Conservation (phyloP, 2,888 invertebrate genomes). For the Tetanocera ferruginea region DNA sequence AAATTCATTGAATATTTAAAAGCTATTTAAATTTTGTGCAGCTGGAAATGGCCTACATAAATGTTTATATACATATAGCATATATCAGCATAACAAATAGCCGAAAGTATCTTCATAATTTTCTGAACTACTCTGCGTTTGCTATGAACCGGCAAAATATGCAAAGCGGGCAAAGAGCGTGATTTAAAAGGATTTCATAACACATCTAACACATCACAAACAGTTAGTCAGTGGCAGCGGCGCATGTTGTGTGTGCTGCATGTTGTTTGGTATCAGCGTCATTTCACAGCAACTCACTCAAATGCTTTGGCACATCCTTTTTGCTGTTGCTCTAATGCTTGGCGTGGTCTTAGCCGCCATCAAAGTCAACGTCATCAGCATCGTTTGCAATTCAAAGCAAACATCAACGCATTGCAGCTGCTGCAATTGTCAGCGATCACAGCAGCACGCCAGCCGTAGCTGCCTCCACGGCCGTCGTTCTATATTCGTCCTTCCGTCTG, state of each 20-base stretch:
- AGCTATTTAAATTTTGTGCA: no score
- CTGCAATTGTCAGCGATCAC: slow-evolving; percentile 14
- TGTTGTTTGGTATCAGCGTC: slow-evolving; percentile 2
- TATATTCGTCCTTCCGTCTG: neutral
- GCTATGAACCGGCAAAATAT: no score
- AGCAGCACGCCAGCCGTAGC: no score
- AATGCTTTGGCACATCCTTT: neutral
- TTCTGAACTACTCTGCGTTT: no score
- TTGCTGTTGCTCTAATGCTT: neutral
- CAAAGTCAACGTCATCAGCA: neutral
- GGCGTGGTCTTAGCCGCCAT: neutral
- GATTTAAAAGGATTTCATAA: no score
- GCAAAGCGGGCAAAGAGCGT: no score
- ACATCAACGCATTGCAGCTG: slow-evolving; percentile 14
- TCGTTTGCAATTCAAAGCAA: slow-evolving; percentile 24
- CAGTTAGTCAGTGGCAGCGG: neutral
- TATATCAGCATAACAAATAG: no score
- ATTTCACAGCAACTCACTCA: neutral
- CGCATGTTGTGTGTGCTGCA: neutral
- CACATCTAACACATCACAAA: neutral
- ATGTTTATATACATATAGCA: no score
- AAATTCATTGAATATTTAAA: neutral
- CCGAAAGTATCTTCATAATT: no score
- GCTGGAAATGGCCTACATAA: no score
- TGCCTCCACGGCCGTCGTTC: neutral